Percentiles rank a stretch among this genome's conserved stretches.
Evolutionary conservation across 2,113 vertebrate genomes (phyloP).

Genomic region (Rattus rattus): DNA sequence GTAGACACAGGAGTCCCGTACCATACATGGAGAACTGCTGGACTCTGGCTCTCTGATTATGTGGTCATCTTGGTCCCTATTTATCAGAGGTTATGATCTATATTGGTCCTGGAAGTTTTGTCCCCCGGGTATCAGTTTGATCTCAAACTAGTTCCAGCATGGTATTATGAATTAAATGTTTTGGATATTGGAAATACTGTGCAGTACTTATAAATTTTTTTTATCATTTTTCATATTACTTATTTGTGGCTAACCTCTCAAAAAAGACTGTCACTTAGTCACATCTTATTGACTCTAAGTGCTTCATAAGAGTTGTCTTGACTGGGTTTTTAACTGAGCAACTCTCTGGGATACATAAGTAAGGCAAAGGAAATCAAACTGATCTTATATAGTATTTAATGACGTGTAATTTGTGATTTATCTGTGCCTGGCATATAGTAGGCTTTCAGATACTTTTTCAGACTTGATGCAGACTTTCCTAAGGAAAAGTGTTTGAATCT

Average conservation of each 20-base stretch:
- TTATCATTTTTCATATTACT: neutral
- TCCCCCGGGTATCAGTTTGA: neutral
- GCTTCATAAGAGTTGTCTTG: neutral
- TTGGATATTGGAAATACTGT: neutral
- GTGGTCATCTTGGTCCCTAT: neutral
- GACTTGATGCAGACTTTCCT: neutral
- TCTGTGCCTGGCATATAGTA: neutral
- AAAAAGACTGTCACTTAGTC: neutral
- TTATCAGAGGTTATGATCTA: neutral
- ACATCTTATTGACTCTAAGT: neutral
- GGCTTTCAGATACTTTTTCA: neutral
- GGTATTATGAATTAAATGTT: constrained; percentile 4
- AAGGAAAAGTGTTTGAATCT: neutral
- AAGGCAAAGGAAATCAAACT: neutral
- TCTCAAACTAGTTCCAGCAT: neutral
- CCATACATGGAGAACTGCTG: neutral
- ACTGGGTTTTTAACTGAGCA: neutral
- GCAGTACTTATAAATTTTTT: neutral
- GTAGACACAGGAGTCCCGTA: neutral
- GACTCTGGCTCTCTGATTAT: neutral
- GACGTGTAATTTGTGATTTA: neutral
- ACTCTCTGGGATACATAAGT: neutral
- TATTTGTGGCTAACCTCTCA: neutral
- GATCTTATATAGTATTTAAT: neutral
- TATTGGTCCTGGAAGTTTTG: neutral